These are phyloP conservation scores for Tetramorium parvispinum DNA, from an alignment of 1,140 invertebrate genomes.

Conservation along the genomic window DNA sequence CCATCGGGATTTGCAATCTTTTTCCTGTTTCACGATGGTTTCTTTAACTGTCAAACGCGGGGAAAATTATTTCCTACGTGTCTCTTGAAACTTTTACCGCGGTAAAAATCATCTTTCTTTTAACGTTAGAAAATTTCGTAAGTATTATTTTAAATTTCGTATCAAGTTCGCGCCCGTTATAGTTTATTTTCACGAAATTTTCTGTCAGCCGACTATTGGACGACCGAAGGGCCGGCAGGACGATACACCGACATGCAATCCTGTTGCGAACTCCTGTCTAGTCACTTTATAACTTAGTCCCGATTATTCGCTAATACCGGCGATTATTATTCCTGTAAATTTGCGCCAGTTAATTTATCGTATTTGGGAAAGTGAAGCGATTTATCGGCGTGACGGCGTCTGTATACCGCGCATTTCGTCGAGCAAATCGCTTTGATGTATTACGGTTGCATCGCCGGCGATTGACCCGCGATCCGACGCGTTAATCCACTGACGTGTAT, in stretches of 20 bases:
- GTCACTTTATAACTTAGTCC: background rate
- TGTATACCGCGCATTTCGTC: background rate
- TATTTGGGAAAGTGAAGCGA: background rate
- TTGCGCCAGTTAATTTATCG: conserved; percentile 38
- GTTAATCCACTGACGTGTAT: conserved; percentile 52
- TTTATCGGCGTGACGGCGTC: background rate
- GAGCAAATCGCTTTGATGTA: conserved; percentile 49
- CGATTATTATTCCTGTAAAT: conserved; percentile 42
- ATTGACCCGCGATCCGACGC: conserved; percentile 45
- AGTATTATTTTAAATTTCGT: background rate
- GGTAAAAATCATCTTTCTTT: too few species aligned
- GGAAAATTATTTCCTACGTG: background rate
- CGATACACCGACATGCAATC: background rate
- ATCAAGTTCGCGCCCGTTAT: too few species aligned
- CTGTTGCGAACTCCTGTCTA: background rate
- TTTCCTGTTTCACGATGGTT: background rate
- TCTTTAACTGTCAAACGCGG: background rate
- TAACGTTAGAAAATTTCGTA: background rate
- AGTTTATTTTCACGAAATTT: background rate
- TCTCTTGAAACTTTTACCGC: too few species aligned
- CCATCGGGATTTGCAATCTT: background rate
- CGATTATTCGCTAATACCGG: conserved; percentile 6
- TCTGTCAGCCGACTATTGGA: too few species aligned
- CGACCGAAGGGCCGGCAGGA: background rate
- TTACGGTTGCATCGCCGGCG: conserved; percentile 40